phyloP scores from a whole-genome alignment of 2,888 invertebrate genomes.

The Cosmia trapezina region DNA sequence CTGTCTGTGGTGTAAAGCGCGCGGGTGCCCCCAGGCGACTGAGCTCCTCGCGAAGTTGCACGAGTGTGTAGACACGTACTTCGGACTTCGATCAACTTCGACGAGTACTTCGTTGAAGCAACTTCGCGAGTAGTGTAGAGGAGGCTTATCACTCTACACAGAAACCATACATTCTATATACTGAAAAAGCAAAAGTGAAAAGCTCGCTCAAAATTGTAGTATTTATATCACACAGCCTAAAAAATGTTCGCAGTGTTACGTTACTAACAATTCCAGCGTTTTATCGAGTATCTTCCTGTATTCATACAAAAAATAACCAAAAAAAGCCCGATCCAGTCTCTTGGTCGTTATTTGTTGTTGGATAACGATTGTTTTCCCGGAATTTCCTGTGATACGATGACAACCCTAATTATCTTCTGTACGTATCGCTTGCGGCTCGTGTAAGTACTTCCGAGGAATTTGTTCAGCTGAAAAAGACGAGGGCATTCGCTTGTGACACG shows the following conservation, averaged over 20 bases:
- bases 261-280: conserved; percentile 4
- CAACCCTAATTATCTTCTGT: conserved; percentile 26
- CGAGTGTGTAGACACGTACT: too few relatives aligned
- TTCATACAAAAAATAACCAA: conserved; percentile 19
- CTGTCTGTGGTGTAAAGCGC: too few relatives aligned
- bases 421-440: neutral
- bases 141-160: too few relatives aligned
- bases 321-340: neutral
- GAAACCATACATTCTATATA: neutral
- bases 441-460: conserved; percentile 1
- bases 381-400: conserved; percentile 3
- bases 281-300: conserved; percentile 5
- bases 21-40: too few relatives aligned
- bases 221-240: neutral
- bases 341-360: conserved; percentile 5
- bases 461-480: conserved; percentile 1
- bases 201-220: conserved; percentile 5
- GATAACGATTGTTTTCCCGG: conserved; percentile 16
- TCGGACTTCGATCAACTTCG: too few relatives aligned
- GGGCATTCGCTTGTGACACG: neutral
- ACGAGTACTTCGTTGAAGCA: too few relatives aligned
- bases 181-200: neutral
- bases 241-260: conserved; percentile 1
- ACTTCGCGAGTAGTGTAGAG: too few relatives aligned
- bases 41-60: too few relatives aligned